Conservation (phyloP, 1,140 invertebrate genomes). For the Drosophila kurseongensis region DNA sequence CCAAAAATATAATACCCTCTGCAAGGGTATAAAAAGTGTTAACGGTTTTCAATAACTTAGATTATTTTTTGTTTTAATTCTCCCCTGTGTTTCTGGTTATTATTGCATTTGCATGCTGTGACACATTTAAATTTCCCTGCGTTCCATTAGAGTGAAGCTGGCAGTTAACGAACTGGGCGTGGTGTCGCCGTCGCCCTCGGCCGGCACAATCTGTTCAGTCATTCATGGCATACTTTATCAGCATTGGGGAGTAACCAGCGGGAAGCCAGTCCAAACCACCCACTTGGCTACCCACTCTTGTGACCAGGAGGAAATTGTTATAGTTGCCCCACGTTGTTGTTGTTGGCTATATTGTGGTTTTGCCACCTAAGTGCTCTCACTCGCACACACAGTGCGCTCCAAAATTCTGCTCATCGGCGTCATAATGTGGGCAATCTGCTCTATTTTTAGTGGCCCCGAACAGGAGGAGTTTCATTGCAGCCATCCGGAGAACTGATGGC, state of each 20-base stretch:
- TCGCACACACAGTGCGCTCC: conserved; percentile 22
- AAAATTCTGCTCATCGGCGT: conserved; percentile 54
- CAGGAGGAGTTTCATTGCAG: conserved; percentile 44
- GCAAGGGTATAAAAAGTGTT: too few species aligned
- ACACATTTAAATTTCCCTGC: conserved; percentile 63
- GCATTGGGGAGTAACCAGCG: conserved; percentile 34
- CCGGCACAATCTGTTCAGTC: conserved; percentile 68
- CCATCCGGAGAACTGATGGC: conserved; percentile 35
- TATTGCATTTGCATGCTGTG: conserved; percentile 48
- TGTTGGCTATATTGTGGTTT: conserved; percentile 15
- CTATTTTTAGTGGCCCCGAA: conserved; percentile 70
- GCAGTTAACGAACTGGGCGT: conserved; percentile 43
- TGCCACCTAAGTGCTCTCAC: conserved; percentile 20
- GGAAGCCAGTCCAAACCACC: conserved; percentile 4
- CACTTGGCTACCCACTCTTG: conserved; percentile 7
- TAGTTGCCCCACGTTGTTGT: conserved; percentile 27
- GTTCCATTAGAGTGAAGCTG: conserved; percentile 31
- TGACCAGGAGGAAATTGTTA: conserved; percentile 66
- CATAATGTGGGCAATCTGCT: conserved; percentile 79
- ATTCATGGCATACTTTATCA: conserved; percentile 82
- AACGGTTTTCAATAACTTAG: neutral
- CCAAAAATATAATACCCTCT: too few species aligned
- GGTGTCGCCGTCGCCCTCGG: conserved; percentile 28
- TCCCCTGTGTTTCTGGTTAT: conserved; percentile 13
- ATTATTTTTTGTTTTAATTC: neutral